These are phyloP conservation scores for Nasonia vitripennis DNA, from an alignment of 1,140 invertebrate species.

Conservation along the genomic window DNA sequence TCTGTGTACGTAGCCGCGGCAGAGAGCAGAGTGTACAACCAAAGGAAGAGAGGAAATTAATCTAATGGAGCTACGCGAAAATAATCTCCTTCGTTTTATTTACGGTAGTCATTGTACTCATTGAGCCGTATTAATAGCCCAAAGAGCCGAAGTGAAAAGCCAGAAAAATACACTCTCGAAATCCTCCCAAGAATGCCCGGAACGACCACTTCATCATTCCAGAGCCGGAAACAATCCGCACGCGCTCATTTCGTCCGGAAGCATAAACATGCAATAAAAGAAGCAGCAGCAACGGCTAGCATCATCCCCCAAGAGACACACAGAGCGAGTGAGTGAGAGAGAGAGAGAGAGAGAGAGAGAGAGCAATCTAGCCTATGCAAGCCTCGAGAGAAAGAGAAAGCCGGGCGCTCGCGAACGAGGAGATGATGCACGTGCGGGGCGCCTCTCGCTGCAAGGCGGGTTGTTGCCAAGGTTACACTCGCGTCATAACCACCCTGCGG, in stretches of 20 bases:
- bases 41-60: background rate
- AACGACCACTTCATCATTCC: too few species aligned
- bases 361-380: constrained; percentile 42
- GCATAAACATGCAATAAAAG: too few species aligned
- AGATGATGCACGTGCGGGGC: constrained; percentile 12
- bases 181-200: too few species aligned
- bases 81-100: background rate
- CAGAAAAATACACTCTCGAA: too few species aligned
- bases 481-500: constrained; percentile 65
- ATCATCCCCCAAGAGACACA: too few species aligned
- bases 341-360: constrained; percentile 38
- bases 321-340: background rate
- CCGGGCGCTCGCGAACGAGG: background rate
- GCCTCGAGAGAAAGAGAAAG: background rate
- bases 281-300: too few species aligned
- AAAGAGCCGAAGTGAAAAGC: too few species aligned
- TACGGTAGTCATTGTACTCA: background rate
- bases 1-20: background rate
- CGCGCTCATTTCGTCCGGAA: too few species aligned
- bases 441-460: constrained; percentile 43
- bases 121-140: too few species aligned
- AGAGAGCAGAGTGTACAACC: background rate
- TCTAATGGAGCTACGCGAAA: background rate
- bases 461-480: constrained; percentile 71
- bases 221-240: too few species aligned